These are phyloP conservation scores for Torymus texanus DNA, from an alignment of 2,888 invertebrate species.

Conservation along the genomic window DNA sequence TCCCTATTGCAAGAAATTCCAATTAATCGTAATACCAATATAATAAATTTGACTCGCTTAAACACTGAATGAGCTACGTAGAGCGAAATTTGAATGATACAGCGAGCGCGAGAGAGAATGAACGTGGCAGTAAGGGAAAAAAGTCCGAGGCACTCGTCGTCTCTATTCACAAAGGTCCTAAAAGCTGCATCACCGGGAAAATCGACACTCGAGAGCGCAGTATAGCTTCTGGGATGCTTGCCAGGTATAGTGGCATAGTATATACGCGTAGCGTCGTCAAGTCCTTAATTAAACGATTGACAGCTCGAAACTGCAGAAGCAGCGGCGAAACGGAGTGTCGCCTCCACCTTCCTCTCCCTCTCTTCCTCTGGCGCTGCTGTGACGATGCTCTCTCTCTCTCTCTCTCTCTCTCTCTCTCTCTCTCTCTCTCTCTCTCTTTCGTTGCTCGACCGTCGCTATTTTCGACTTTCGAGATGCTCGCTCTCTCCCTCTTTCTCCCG, in stretches of 20 bases:
- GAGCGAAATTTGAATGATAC: slow-evolving; percentile 35
- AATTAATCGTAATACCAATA: neutral
- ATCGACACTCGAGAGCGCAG: slow-evolving; percentile 52
- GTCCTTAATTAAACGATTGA: slow-evolving; percentile 67
- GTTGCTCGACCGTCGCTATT: slow-evolving; percentile 62
- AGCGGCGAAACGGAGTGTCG: slow-evolving; percentile 41
- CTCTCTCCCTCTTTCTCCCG: slow-evolving; percentile 14
- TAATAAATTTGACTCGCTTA: neutral
- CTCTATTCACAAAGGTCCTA: slow-evolving; percentile 30
- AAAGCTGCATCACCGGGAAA: slow-evolving; percentile 31
- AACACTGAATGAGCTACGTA: slow-evolving; percentile 26
- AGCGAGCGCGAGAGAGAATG: slow-evolving; percentile 5
- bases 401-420: slow-evolving; percentile 14
- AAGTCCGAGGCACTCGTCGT: neutral
- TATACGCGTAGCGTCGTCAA: slow-evolving; percentile 34
- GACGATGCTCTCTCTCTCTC: slow-evolving; percentile 6
- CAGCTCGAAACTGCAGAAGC: slow-evolving; percentile 61
- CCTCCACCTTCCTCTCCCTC: neutral
- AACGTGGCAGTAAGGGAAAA: slow-evolving; percentile 1
- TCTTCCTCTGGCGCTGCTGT: neutral
- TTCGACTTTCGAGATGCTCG: slow-evolving; percentile 63
- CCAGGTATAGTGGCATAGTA: slow-evolving; percentile 56
- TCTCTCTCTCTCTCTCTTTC: slow-evolving; percentile 7
- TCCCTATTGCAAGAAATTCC: too few relatives aligned
- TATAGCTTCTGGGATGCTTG: slow-evolving; percentile 47